These are phyloP conservation scores for Eupristina koningsbergeri DNA, from an alignment of 1,140 invertebrate genomes.

Conservation along the genomic window DNA sequence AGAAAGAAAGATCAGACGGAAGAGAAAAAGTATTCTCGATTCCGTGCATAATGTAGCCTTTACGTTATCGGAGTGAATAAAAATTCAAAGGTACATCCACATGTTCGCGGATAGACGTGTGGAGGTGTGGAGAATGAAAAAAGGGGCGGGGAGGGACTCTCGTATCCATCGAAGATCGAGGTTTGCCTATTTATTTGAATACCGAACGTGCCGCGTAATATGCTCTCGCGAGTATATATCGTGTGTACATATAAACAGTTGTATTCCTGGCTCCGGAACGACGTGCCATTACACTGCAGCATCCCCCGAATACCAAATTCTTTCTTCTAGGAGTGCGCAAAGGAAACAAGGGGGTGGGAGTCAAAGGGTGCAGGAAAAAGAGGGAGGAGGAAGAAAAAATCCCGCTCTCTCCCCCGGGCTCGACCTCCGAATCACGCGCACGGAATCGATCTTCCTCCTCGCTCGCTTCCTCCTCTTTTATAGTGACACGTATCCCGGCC, in stretches of 20 bases:
- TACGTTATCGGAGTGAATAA: slow-evolving; percentile 46
- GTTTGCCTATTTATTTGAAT: slow-evolving; percentile 54
- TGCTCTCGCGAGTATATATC: slow-evolving; percentile 38
- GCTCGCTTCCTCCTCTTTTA: not conserved
- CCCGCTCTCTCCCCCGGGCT: slow-evolving; percentile 3
- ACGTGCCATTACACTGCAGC: slow-evolving; percentile 57
- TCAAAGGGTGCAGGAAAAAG: slow-evolving; percentile 33
- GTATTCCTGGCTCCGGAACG: slow-evolving; percentile 52
- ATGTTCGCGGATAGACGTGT: not conserved
- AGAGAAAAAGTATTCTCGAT: slow-evolving; percentile 14
- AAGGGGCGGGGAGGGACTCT: not conserved
- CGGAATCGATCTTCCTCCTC: slow-evolving; percentile 44
- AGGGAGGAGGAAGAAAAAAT: slow-evolving; percentile 30
- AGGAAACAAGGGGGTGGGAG: slow-evolving; percentile 11
- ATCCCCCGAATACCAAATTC: slow-evolving; percentile 58
- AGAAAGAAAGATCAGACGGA: not conserved
- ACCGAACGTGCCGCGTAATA: slow-evolving; percentile 55
- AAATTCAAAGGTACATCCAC: slow-evolving; percentile 44
- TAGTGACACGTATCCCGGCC: not conserved
- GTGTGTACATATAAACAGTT: slow-evolving; percentile 47
- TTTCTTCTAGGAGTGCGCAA: slow-evolving; percentile 4
- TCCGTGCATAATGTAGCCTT: slow-evolving; percentile 34
- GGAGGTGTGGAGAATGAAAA: slow-evolving; percentile 9
- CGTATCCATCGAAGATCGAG: slow-evolving; percentile 45
- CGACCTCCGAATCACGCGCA: slow-evolving; percentile 47